phyloP scores from a whole-genome alignment of 35 echinoderm and acorn worm genomes.

The Apostichopus japonicus region DNA sequence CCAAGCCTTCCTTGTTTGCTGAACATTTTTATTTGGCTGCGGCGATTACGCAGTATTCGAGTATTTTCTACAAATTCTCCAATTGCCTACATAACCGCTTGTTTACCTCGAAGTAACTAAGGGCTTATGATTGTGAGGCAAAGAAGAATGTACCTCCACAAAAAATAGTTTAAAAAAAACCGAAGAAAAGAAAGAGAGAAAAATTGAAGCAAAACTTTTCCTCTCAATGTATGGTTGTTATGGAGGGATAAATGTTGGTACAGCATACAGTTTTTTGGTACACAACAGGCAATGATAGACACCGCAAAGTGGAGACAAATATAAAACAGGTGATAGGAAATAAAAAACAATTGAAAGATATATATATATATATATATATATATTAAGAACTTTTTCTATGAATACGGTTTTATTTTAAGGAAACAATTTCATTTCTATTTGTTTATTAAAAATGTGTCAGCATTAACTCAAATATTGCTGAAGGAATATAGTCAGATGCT shows the following conservation, averaged over 20 bases:
- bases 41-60: constrained; percentile 8
- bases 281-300: not conserved
- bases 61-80: constrained; percentile 28
- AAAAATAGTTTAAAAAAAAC: no score
- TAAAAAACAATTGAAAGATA: constrained; percentile 12
- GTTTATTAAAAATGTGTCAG: not conserved
- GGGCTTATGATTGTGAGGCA: not conserved
- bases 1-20: not conserved
- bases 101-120: not conserved
- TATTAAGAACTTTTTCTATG: constrained; percentile 59
- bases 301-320: not conserved
- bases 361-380: constrained; percentile 65
- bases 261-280: not conserved
- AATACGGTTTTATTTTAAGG: not conserved
- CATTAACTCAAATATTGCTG: constrained; percentile 37
- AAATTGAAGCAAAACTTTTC: no score
- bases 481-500: not conserved
- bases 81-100: not conserved
- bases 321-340: not conserved
- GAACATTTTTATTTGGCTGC: not conserved
- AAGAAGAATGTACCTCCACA: not conserved
- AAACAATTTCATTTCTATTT: not conserved
- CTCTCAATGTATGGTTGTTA: not conserved
- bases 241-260: not conserved
- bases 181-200: no score